Evolutionary conservation across 30 jellyfish, hydroid and myxozoan species (phyloP), one percentile per base, ranked within the genome.

Genomic region (Turritopsis dohrnii): DNA sequence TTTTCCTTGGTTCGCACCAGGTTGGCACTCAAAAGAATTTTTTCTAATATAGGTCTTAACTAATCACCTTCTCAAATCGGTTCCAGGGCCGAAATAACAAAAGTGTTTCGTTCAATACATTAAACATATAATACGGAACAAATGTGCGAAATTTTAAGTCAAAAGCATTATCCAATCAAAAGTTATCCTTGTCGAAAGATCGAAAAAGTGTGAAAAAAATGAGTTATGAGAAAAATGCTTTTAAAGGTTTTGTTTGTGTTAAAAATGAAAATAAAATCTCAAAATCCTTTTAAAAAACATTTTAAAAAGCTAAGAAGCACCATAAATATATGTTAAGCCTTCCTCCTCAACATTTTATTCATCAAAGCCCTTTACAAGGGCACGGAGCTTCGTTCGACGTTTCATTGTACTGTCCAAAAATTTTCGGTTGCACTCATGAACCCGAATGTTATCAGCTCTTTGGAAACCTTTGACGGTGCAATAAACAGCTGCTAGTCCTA

Each of bases 131-230:
- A 20, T 77, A 76, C 25, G n/a, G 84, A 19, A 76, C 18, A 19
- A 18, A 23, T 29, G 41, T 76, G 25, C 0, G 30, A 76, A 76
- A 27, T 0, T 76, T 76, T 77, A 76, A 77, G 23, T 1, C 77
- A 76, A 76, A 24, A 76, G 75, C 84, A 18, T 76, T 76, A 76
- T 76, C 84, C 84, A 21, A 76, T 76, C 84, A 76, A 76, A 76
- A 76, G 84, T 76, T 76, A 76, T 76, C 84, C 84, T 76, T 76
- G 77, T 76, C 30, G 0, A 76, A 29, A 76, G 77, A 76, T 29
- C 25, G 41, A 76, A 76, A 76, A 76, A 76, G 73, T 23, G 73
- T 60, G 73, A n/a, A 60, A 60, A 60, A 60, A 60, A 23, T 60
- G 73, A 60, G 73, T 60, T 60, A 18, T 60, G 73, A 60, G 73